phyloP scores from a whole-genome alignment of 2,113 vertebrate species.

The Recurvirostra avosetta region DNA sequence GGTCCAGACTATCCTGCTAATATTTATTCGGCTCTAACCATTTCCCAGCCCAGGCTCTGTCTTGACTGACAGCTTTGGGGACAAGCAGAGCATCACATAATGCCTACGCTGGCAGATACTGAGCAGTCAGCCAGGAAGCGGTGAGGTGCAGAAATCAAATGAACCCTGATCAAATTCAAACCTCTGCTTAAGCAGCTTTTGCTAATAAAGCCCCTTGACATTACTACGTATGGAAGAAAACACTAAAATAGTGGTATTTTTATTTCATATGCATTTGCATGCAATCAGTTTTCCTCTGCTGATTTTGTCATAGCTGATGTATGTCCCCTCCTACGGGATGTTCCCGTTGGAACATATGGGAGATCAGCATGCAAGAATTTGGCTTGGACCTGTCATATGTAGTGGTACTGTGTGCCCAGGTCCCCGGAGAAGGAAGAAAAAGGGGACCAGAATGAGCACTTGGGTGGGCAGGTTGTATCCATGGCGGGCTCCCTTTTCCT shows the following conservation, averaged over 20 bases:
- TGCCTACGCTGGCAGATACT: neutral
- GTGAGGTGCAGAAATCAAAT: neutral
- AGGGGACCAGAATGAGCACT: neutral
- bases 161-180: neutral
- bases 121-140: neutral
- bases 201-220: neutral
- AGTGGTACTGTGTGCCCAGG: neutral
- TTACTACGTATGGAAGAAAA: fast-evolving
- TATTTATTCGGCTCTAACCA: neutral
- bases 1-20: neutral
- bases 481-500: neutral
- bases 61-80: neutral
- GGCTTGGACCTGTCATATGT: neutral
- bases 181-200: neutral
- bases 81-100: neutral
- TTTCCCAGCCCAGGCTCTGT: neutral
- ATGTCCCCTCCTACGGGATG: neutral
- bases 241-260: neutral
- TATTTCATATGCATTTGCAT: neutral
- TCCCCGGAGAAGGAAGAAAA: neutral
- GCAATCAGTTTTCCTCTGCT: neutral
- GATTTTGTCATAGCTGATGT: neutral
- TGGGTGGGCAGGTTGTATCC: neutral
- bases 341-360: neutral
- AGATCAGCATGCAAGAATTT: neutral